These are phyloP conservation scores for Struthio camelus DNA, from an alignment of 2,113 vertebrate species.

Conservation along the genomic window DNA sequence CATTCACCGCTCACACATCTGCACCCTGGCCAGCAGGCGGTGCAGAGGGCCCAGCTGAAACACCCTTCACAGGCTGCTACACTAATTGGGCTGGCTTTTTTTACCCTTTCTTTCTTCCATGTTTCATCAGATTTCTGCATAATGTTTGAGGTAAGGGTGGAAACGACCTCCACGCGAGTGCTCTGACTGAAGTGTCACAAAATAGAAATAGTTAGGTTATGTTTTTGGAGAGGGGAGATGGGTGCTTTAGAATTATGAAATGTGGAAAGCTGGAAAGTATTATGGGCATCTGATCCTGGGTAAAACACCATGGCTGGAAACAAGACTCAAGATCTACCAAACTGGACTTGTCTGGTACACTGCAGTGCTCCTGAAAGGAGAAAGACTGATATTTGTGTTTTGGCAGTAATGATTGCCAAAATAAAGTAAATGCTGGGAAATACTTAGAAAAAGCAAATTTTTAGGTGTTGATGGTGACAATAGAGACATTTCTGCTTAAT, in stretches of 20 bases:
- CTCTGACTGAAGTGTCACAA: neutral
- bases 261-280: neutral
- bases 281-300: neutral
- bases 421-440: neutral
- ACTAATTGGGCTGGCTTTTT: neutral
- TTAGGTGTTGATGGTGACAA: neutral
- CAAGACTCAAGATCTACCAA: neutral
- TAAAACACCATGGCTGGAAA: neutral
- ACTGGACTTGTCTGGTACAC: neutral
- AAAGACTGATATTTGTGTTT: neutral
- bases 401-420: neutral
- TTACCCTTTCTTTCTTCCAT: neutral
- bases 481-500: neutral
- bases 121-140: neutral
- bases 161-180: neutral
- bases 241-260: neutral
- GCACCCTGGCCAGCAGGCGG: neutral
- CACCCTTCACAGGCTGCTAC: slow-evolving; percentile 6
- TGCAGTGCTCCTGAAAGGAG: neutral
- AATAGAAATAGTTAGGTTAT: neutral
- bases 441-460: neutral
- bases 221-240: neutral
- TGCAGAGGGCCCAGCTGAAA: neutral
- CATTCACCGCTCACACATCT: neutral
- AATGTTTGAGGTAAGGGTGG: neutral